Conservation (phyloP, 2,113 vertebrate genomes). For the Xiphophorus couchianus region DNA sequence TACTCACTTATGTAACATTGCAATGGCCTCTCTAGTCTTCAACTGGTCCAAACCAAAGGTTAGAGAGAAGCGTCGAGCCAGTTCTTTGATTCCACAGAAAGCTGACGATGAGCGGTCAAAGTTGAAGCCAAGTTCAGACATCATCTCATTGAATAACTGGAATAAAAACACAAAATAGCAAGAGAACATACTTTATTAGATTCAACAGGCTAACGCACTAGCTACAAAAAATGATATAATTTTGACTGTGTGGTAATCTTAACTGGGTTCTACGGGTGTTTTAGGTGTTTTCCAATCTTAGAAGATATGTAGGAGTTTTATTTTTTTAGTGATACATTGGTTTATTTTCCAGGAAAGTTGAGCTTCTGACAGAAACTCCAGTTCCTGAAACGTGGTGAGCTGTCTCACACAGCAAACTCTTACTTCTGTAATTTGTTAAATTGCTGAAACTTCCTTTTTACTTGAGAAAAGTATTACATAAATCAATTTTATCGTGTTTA, state of each 20-base stretch:
- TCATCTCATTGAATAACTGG: slow-evolving; percentile 97
- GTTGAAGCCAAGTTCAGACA: slow-evolving; percentile 90
- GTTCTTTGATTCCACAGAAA: slow-evolving; percentile 97
- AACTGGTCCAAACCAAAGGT: slow-evolving; percentile 96
- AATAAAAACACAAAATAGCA: neutral
- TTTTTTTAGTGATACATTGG: neutral
- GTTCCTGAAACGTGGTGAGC: neutral
- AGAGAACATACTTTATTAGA: neutral
- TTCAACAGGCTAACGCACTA: neutral
- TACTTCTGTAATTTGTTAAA: neutral
- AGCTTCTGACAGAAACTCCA: neutral
- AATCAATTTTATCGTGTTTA: neutral
- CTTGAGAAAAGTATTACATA: neutral
- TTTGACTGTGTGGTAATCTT: neutral
- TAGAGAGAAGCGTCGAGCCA: slow-evolving; percentile 94
- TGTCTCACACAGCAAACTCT: neutral
- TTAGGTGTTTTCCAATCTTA: neutral
- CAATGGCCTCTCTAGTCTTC: slow-evolving; percentile 97
- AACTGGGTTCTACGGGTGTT: neutral
- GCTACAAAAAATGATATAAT: neutral
- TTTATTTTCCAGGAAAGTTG: neutral
- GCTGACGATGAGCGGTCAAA: slow-evolving; percentile 92
- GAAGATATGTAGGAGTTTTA: too few relatives aligned
- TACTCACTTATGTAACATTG: slow-evolving; percentile 96
- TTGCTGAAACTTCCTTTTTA: neutral